Conservation (phyloP, 2,888 invertebrate species). For the Lasius platythorax region DNA sequence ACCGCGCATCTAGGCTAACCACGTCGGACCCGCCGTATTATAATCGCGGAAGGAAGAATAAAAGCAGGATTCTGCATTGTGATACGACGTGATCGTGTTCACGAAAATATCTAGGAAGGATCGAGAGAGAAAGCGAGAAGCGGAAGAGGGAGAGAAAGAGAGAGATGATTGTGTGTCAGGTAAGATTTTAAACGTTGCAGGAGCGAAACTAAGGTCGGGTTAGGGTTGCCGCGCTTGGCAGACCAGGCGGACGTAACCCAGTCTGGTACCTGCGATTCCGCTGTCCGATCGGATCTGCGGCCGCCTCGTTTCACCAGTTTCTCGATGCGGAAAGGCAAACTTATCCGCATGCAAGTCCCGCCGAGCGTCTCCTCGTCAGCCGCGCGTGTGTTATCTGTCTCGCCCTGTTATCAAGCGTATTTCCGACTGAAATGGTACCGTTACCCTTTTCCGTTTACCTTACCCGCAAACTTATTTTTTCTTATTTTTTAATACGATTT, state of each 20-base stretch:
- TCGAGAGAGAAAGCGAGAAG: slow-evolving; percentile 45
- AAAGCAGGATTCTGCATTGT: slow-evolving; percentile 66
- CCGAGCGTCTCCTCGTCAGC: slow-evolving; percentile 22
- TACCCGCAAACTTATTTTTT: background rate
- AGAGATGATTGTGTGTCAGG: slow-evolving; percentile 57
- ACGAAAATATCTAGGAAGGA: slow-evolving; percentile 38
- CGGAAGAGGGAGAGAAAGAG: background rate
- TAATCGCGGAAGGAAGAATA: slow-evolving; percentile 75
- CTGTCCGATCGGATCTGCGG: slow-evolving; percentile 80
- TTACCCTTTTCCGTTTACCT: background rate
- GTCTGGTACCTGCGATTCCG: slow-evolving; percentile 75
- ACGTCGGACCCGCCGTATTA: slow-evolving; percentile 75
- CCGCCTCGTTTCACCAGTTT: slow-evolving; percentile 79
- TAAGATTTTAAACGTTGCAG: slow-evolving; percentile 67
- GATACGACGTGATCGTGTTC: slow-evolving; percentile 45
- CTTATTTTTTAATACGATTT: slow-evolving; percentile 16
- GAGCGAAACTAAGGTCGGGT: slow-evolving; percentile 64
- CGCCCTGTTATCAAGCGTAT: slow-evolving; percentile 40
- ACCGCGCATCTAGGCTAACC: slow-evolving; percentile 70
- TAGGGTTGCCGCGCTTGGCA: slow-evolving; percentile 68
- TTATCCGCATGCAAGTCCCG: slow-evolving; percentile 50
- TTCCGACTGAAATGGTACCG: background rate
- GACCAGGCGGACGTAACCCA: slow-evolving; percentile 69
- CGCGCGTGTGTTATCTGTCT: slow-evolving; percentile 34
- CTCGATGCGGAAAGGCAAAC: slow-evolving; percentile 80